A percentile compares a stretch with the other conserved stretches of the same genome.
These are phyloP conservation scores for Acrocephalus kingi DNA, from an alignment of 2,113 vertebrate genomes.

Conservation along the genomic window DNA sequence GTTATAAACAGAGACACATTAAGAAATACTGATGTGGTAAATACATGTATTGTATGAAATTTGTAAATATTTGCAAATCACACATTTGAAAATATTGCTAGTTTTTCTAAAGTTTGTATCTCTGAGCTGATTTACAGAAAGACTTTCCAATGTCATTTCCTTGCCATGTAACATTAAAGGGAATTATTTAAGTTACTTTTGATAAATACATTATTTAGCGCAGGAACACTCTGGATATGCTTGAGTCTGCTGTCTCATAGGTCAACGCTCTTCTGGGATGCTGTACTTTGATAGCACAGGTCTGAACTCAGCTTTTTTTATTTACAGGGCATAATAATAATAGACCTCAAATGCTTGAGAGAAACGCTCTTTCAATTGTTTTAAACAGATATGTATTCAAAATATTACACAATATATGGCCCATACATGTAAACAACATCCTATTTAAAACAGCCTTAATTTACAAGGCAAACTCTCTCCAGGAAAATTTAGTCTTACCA, in stretches of 20 bases:
- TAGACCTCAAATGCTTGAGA: neutral
- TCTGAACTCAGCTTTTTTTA: conserved; percentile 1
- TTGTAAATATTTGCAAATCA: neutral
- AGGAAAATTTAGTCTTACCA: neutral
- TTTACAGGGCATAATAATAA: neutral
- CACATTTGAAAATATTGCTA: neutral
- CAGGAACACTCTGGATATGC: neutral
- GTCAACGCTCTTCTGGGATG: neutral
- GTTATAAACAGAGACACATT: neutral
- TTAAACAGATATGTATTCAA: neutral
- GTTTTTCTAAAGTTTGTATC: neutral
- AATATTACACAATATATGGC: neutral
- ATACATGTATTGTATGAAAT: neutral
- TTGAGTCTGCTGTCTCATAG: neutral
- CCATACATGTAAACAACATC: neutral
- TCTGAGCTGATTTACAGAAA: neutral
- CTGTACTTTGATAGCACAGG: neutral
- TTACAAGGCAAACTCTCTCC: neutral
- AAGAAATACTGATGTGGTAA: neutral
- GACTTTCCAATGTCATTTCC: neutral
- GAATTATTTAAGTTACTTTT: neutral
- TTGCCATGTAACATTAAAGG: neutral
- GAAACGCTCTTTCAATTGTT: neutral
- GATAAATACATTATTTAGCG: neutral
- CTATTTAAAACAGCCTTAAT: neutral